phyloP scores from a whole-genome alignment of 2,113 vertebrate genomes.

The Grammomys surdaster region DNA sequence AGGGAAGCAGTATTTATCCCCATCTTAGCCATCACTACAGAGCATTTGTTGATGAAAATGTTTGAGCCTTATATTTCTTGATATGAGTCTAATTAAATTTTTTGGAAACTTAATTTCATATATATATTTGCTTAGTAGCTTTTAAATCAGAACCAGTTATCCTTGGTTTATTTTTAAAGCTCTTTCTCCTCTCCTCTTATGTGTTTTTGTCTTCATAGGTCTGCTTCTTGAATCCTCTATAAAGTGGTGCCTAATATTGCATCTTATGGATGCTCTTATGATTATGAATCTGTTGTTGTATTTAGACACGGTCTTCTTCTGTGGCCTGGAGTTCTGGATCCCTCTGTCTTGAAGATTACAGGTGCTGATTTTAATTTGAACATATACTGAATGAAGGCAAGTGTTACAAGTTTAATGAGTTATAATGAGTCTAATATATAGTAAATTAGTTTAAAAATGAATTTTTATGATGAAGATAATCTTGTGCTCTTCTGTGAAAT shows the following conservation, averaged over 20 bases:
- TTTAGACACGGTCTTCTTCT: background rate
- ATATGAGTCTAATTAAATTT: background rate
- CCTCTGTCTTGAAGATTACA: background rate
- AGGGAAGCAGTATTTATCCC: background rate
- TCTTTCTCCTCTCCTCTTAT: background rate
- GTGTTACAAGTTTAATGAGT: background rate
- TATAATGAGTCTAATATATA: background rate
- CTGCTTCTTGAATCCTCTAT: constrained; percentile 1
- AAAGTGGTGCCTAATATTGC: background rate
- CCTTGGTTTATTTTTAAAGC: background rate
- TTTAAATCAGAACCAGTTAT: background rate
- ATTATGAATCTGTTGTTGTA: background rate
- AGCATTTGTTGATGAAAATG: background rate
- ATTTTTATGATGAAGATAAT: background rate
- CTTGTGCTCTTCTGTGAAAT: background rate
- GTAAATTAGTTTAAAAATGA: background rate
- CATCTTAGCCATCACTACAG: background rate
- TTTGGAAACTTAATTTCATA: background rate
- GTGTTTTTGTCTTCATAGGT: background rate
- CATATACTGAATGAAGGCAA: background rate
- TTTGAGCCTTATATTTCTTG: background rate
- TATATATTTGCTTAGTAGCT: background rate
- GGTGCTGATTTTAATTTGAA: background rate
- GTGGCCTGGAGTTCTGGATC: background rate
- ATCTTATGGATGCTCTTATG: background rate